A percentile compares a stretch with the other conserved stretches of the same genome.
phyloP scores from a whole-genome alignment of 64 coral and sea anemone species.

The Anthopleura sola region DNA sequence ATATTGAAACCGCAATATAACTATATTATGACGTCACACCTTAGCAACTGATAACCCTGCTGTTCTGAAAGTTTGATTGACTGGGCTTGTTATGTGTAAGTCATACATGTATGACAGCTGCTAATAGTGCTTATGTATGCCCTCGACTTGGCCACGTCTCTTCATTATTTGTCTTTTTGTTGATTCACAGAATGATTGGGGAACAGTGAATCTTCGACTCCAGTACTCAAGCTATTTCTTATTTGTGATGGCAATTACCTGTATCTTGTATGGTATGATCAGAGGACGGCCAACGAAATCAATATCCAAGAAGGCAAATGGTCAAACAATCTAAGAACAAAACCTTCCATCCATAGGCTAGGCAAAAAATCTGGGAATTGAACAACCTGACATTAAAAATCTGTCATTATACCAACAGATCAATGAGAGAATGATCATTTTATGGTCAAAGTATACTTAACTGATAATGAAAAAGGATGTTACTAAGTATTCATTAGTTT shows the following conservation, averaged over 20 bases:
- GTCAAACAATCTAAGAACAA: conserved; percentile 1
- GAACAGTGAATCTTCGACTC: conserved; percentile 68
- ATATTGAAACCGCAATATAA: neutral
- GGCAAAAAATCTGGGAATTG: too few relatives aligned
- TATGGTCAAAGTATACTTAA: neutral
- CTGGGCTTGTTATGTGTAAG: conserved; percentile 1
- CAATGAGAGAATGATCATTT: neutral
- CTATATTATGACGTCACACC: neutral
- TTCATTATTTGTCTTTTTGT: neutral
- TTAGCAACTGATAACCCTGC: neutral
- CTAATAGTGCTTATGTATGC: too few relatives aligned
- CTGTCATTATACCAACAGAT: too few relatives aligned
- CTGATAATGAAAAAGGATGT: too few relatives aligned
- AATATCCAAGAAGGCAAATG: conserved; percentile 37
- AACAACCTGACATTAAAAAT: too few relatives aligned
- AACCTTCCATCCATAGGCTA: neutral
- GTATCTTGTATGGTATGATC: conserved; percentile 94
- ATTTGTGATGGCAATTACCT: conserved; percentile 89
- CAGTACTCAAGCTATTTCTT: conserved; percentile 96
- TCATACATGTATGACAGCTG: too few relatives aligned
- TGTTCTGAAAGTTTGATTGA: neutral
- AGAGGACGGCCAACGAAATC: conserved; percentile 69
- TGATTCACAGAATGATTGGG: conserved; percentile 35
- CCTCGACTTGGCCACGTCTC: too few relatives aligned
- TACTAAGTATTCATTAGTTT: too few relatives aligned